Evolutionary conservation across 2,888 invertebrate genomes (phyloP).

Genomic region (Strigamia crassipes): DNA sequence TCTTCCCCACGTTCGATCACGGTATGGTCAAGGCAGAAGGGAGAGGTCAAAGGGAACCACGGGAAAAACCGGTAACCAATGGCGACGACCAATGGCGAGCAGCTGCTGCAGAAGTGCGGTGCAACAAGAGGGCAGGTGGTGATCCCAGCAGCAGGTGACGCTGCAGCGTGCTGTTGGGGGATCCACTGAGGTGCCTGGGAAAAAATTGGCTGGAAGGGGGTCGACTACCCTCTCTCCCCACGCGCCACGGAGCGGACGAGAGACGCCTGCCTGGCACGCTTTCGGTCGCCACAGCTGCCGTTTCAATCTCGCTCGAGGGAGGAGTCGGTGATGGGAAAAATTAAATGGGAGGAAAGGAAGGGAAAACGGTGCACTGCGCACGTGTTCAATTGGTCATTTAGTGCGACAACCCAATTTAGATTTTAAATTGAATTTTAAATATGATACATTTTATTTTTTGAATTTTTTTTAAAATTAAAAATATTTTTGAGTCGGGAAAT

Average conservation of each 20-base stretch:
- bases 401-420: background rate
- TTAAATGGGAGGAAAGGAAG: background rate
- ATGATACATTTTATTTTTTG: background rate
- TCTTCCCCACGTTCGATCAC: background rate
- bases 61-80: constrained; percentile 7
- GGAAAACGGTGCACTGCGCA: constrained; percentile 4
- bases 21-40: background rate
- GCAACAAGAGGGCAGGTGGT: constrained; percentile 32
- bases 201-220: constrained; percentile 17
- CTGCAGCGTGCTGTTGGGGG: constrained; percentile 5
- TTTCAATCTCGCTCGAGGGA: constrained; percentile 42
- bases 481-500: too few relatives aligned
- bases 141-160: constrained; percentile 26
- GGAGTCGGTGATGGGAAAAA: constrained; percentile 34
- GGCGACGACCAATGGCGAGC: background rate
- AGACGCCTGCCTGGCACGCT: constrained; percentile 30
- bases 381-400: constrained; percentile 33
- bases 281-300: constrained; percentile 15
- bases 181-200: constrained; percentile 7
- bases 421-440: constrained; percentile 11
- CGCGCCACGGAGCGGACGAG: constrained; percentile 20
- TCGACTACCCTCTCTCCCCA: background rate
- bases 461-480: too few relatives aligned
- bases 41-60: constrained; percentile 21
- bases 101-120: constrained; percentile 5